A percentile compares a stretch with the other conserved stretches of the same genome.
These are phyloP conservation scores for Triops longicaudatus DNA, from an alignment of 1,140 invertebrate species.

Conservation along the genomic window DNA sequence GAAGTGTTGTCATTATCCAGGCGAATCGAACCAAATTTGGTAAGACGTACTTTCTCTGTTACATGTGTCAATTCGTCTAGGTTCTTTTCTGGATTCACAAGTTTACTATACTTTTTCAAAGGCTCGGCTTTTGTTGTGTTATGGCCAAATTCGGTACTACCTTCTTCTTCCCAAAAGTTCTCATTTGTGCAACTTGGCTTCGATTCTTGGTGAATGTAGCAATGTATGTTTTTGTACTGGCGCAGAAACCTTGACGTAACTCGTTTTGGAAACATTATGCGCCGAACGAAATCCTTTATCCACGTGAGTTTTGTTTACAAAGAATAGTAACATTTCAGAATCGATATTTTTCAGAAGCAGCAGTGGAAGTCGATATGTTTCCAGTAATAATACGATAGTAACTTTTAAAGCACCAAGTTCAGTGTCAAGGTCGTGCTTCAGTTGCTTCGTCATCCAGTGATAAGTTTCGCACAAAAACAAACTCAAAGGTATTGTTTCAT, in stretches of 20 bases:
- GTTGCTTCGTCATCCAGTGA: background rate
- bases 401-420: background rate
- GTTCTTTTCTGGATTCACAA: background rate
- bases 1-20: conserved; percentile 20
- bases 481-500: background rate
- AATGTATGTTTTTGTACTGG: background rate
- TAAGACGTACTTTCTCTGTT: conserved; percentile 18
- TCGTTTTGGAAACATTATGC: background rate
- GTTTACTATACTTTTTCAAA: background rate
- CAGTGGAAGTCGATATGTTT: background rate
- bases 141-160: background rate
- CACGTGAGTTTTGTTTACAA: background rate
- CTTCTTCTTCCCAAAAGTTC: conserved; percentile 25
- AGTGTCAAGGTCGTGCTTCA: background rate
- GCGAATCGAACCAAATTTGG: conserved; percentile 24
- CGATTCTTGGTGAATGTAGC: background rate
- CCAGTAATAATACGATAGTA: background rate
- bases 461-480: background rate
- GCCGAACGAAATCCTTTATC: background rate
- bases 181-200: background rate
- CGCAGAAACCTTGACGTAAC: background rate
- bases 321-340: background rate
- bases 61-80: background rate
- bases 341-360: background rate
- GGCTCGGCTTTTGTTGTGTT: background rate